Conservation (phyloP, 2,797 vertebrate genomes). For the Chrysocyon brachyurus region DNA sequence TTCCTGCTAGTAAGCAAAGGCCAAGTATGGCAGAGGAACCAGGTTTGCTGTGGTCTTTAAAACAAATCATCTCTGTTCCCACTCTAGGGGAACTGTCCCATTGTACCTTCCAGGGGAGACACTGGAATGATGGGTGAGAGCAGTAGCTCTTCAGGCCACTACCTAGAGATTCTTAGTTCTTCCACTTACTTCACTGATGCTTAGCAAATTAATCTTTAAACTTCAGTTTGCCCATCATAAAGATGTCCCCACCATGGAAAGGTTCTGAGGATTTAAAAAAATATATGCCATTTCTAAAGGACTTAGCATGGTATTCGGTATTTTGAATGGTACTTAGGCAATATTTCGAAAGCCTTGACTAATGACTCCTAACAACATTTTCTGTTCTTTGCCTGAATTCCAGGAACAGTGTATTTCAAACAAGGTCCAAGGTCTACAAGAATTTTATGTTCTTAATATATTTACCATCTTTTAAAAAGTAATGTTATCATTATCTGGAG, state of each 20-base stretch:
- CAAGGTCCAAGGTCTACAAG: background rate
- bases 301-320: background rate
- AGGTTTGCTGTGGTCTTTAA: background rate
- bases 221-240: background rate
- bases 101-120: background rate
- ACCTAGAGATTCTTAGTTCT: background rate
- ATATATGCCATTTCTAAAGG: background rate
- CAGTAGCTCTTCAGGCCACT: background rate
- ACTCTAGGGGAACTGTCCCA: background rate
- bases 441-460: background rate
- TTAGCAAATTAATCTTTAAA: background rate
- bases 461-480: background rate
- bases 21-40: background rate
- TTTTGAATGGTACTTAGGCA: conserved; percentile 6
- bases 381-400: background rate
- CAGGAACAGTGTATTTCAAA: background rate
- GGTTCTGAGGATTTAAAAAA: background rate
- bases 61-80: background rate
- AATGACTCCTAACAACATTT: background rate
- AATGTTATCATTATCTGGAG: background rate
- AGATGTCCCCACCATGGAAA: background rate
- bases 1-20: background rate
- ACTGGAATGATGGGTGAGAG: background rate
- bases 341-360: background rate
- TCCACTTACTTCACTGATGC: background rate